phyloP scores from a whole-genome alignment of 2,113 vertebrate species.

The Loxodonta africana region DNA sequence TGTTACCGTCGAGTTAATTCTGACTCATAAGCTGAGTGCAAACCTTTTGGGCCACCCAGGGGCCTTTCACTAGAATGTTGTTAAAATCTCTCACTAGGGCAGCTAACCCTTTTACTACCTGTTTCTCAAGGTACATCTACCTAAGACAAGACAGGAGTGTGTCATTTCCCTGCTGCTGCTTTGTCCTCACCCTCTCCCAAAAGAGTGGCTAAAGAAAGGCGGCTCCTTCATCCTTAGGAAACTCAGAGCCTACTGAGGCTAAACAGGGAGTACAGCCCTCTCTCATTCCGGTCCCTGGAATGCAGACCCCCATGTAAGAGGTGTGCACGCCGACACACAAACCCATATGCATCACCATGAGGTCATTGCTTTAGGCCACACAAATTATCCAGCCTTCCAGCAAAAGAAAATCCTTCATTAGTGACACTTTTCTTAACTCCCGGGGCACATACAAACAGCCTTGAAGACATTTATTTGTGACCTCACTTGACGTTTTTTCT shows the following conservation, averaged over 20 bases:
- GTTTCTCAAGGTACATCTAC: neutral
- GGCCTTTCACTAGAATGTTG: neutral
- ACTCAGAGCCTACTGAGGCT: neutral
- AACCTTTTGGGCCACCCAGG: neutral
- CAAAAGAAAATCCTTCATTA: slow-evolving; percentile 35
- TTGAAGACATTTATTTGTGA: neutral
- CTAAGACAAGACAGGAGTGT: neutral
- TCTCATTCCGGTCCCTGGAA: neutral
- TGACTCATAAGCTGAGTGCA: no score
- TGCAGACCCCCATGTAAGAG: neutral
- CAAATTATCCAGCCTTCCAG: slow-evolving; percentile 13
- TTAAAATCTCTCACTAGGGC: neutral
- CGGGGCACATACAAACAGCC: neutral
- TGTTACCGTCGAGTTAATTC: no score
- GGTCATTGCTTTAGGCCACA: slow-evolving; percentile 7
- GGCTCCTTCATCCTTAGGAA: neutral
- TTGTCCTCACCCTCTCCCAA: neutral
- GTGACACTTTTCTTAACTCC: neutral
- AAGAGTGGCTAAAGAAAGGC: neutral
- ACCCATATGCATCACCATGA: neutral
- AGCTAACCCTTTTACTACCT: neutral
- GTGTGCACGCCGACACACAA: neutral
- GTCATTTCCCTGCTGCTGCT: neutral
- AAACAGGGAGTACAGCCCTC: neutral
- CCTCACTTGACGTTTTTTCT: neutral